Evolutionary conservation across 2,113 vertebrate genomes (phyloP), one percentile per base, ranked within the genome.

Genomic region (Penelope pileata): DNA sequence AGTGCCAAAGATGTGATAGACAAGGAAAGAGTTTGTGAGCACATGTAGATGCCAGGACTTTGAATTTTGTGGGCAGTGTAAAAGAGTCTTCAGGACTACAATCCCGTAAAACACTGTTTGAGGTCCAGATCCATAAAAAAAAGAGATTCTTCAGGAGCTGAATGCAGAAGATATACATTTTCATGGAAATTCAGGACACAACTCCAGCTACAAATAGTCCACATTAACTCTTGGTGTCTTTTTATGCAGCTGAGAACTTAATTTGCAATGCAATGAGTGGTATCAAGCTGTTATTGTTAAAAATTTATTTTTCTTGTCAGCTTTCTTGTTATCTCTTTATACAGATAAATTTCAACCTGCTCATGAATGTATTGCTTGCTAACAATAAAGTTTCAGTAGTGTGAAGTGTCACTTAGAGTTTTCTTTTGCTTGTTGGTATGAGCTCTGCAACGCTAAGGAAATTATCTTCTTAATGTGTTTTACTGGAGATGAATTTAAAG

Each of bases 401-500:
- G 17, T 86, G 34, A 72, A 80, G 30, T 42, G 17, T 72, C 38
- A 51, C 77, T 67, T 64, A 81, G 45, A 72, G 19, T 53, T 83
- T 93, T 14, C 21, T 70, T 87, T 85, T 62, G 3, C 26, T 90
- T 87, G 43, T 83, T 68, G 17, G 22, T 90, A 73, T 83, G 74
- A 72, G 47, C 34, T 91, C 56, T 91, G 47, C 26, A 22, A 59
- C 56, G 72, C 29, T 34, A 72, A 68, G 6, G 48, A 94, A 96
- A 91, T 89, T 56, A 75, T 27, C 2, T 85, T 89, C 42, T 62
- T 91, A 72, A 43, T 29, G 9, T 85, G 60, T 91, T 94, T 86
- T 86, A 81, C 38, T 72, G 43, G 47, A 76, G 47, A 74, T 47
- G 74, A 91, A 84, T 94, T 86, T 93, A 58, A 83, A 94, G 45